phyloP scores from a whole-genome alignment of 2,113 vertebrate genomes.

The Dromiciops gliroides region DNA sequence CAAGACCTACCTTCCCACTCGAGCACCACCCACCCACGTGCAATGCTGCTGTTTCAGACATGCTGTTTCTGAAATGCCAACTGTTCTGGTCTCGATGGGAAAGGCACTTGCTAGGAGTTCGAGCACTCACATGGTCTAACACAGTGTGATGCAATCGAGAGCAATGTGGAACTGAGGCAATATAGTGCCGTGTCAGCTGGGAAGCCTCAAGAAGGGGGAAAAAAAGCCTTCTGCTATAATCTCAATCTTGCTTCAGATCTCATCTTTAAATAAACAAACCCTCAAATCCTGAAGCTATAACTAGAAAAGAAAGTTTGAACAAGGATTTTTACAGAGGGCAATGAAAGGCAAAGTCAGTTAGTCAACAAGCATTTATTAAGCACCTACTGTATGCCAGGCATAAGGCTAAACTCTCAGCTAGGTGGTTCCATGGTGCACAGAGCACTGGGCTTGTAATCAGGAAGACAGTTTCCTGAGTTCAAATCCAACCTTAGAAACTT shows the following conservation, averaged over 20 bases:
- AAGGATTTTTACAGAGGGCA: slow-evolving; percentile 22
- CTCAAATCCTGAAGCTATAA: not conserved
- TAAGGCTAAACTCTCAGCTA: not conserved
- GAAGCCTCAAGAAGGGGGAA: not conserved
- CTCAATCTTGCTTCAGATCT: not conserved
- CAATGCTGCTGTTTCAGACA: slow-evolving; percentile 7
- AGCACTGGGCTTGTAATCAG: not conserved
- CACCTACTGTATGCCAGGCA: not conserved
- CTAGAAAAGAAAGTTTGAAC: not conserved
- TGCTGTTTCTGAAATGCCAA: slow-evolving; percentile 31
- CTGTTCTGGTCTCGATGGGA: not conserved
- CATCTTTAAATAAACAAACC: not conserved
- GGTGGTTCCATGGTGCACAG: not conserved
- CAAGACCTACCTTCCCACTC: not conserved
- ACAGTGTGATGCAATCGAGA: not conserved
- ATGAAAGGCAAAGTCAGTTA: not conserved
- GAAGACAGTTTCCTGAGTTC: not conserved
- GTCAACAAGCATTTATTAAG: not conserved
- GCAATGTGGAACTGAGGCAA: not conserved
- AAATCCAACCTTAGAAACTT: not conserved
- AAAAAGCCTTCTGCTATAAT: not conserved
- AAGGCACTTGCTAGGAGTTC: not conserved
- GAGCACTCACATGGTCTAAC: not conserved
- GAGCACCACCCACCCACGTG: not conserved
- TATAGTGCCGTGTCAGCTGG: not conserved